These are phyloP conservation scores for Glyphotaelius pellucidus DNA, from an alignment of 2,888 invertebrate genomes.

Conservation along the genomic window DNA sequence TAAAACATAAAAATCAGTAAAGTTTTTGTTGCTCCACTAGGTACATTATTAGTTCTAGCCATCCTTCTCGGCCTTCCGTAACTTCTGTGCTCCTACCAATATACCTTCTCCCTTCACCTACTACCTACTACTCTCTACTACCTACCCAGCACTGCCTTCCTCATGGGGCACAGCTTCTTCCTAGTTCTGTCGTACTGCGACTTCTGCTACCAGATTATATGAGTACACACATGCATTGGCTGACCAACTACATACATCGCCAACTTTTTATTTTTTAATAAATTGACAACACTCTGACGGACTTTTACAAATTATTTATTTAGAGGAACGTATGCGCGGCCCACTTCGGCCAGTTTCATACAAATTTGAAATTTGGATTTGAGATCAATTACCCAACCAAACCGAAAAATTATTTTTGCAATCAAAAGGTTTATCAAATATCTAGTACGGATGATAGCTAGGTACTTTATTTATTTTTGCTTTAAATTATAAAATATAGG, in stretches of 20 bases:
- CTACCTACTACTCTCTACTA: conserved; percentile 9
- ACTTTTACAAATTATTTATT: no score
- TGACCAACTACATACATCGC: conserved; percentile 26
- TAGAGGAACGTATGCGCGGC: no score
- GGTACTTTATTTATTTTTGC: no score
- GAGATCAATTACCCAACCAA: no score
- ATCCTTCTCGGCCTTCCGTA: background rate
- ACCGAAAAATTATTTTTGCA: no score
- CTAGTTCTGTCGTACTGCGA: conserved; percentile 25
- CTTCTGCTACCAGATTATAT: conserved; percentile 33
- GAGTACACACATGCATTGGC: conserved; percentile 32
- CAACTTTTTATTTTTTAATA: background rate
- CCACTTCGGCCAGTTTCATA: no score
- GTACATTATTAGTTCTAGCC: background rate
- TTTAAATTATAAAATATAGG: no score
- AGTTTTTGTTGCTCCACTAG: background rate
- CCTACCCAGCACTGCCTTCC: background rate
- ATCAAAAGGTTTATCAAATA: no score
- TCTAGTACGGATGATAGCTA: no score
- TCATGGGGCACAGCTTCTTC: conserved; percentile 23
- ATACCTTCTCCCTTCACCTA: conserved; percentile 5
- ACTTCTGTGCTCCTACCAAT: background rate
- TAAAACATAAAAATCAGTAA: background rate
- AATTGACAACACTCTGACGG: background rate
- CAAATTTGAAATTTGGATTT: no score